Base-by-base conservation (phyloP, 1,140 invertebrate genomes). In the Drosophila murphyi region DNA sequence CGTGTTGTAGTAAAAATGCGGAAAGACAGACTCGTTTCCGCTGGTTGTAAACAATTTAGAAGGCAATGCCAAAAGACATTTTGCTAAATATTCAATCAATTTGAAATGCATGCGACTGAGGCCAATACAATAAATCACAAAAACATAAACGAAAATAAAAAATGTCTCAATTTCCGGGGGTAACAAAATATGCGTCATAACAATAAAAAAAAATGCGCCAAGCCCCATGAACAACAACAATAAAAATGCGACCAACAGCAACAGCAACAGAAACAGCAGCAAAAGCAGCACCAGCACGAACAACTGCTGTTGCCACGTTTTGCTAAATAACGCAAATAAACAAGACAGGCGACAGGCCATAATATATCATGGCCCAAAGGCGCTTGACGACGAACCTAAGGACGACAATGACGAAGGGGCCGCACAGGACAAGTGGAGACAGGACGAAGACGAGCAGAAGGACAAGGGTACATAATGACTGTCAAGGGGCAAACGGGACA, bases 341-440 rank as follows among this genome's bases (percentile, higher is more conserved):
- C 82, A 86, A 87, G 82, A 82, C 82, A 86, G 78, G 65, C 82
- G 82, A 86, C 82, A 78, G 82, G 72, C 83, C 69, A 87, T 82
- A 86, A 86, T 86, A 86, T 86, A 87, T 86, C 82, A 86, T 79
- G 79, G 83, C 82, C 82, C 82, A 85, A 86, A 86, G 82, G 82
- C 82, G 78, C 82, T 74, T 78, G 70, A 72, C 78, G 70, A 86
- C 71, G 39, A 59, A 52, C 20, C 20, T 20, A 20, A 20, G 20
- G 8, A 52, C 34, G 60, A 52, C 48, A 12, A 67, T 34, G 28
- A 61, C 3, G 10, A 85, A 64, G 62, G 20, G 20, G 20, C 20
- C 20, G 20, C 20, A 20, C 20, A 62, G 51, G 60, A 64, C 68
- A 73, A 50, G 0, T 20, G 59, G 59, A 70, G 45, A 48, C 45